Evolutionary conservation across 1,140 invertebrate genomes (phyloP).

Genomic region (Mycetomoellerius zeteki): DNA sequence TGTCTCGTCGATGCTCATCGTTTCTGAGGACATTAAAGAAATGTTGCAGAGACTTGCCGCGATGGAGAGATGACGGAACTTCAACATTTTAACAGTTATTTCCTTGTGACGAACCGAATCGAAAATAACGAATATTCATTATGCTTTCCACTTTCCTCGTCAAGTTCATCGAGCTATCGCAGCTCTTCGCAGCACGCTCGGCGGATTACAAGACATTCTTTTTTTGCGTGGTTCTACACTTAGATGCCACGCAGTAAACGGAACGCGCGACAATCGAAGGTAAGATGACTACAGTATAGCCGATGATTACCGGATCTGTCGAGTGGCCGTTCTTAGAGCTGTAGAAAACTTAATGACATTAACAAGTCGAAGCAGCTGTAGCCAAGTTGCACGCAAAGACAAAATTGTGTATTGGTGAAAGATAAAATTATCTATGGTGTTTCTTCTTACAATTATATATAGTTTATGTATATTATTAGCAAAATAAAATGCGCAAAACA

Average conservation of each 20-base stretch:
- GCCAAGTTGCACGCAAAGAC: not conserved
- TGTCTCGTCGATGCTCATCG: slow-evolving; percentile 27
- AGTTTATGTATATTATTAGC: too few species aligned
- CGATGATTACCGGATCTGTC: slow-evolving; percentile 42
- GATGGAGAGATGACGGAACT: slow-evolving; percentile 10
- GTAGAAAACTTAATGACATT: slow-evolving; percentile 43
- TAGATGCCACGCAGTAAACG: not conserved
- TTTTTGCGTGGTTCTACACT: not conserved
- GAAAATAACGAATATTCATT: slow-evolving; percentile 51
- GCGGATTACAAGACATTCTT: not conserved
- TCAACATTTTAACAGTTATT: slow-evolving; percentile 46
- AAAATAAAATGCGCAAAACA: too few species aligned
- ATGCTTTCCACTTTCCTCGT: slow-evolving; percentile 50
- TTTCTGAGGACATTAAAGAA: slow-evolving; percentile 32
- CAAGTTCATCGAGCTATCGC: slow-evolving; percentile 45
- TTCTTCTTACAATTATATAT: not conserved
- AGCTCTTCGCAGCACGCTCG: slow-evolving; percentile 7
- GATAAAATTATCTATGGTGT: not conserved
- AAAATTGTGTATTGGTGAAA: slow-evolving; percentile 12
- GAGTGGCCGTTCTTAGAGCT: slow-evolving; percentile 13
- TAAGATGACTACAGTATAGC: not conserved
- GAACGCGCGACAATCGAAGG: slow-evolving; percentile 37
- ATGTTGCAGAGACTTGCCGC: too few species aligned
- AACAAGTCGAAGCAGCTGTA: slow-evolving; percentile 26
- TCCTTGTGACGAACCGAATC: slow-evolving; percentile 37